Evolutionary conservation across 2,888 invertebrate species (phyloP), one percentile per base, ranked within the genome.

Genomic region (Hoplodrina ambigua): DNA sequence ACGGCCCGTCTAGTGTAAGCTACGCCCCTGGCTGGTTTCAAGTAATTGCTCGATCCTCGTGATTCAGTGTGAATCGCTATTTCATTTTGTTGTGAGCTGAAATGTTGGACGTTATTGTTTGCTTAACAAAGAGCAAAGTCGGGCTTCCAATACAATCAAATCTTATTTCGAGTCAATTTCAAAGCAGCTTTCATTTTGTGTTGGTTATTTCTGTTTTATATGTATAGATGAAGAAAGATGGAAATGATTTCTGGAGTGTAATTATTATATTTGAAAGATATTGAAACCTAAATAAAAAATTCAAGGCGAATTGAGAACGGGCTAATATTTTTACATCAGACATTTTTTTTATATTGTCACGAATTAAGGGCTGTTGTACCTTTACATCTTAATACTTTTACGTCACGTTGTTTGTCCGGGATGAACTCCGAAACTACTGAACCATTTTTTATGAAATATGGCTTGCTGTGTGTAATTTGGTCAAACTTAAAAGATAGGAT

Each of bases 141-240:
- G 50, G 59, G 79, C 50, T 79, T 58, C 57, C 25, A 60, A 66
- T 58, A 79, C 57, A 66, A 75, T 75, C 37, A 56, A 63, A 46
- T 72, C 78, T 63, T 53, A 59, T 75, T 41, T 11, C 25, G 30
- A 78, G 13, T 78, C 20, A 52, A 59, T 57, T 64, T 60, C 55
- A 69, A 76, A 60, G 37, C 33, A 37, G 46, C 50, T 56, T 65
- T 57, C 19, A 54, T 4, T 15, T 44, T 19, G 25, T n/a, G 7
- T 33, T 52, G 41, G 59, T 50, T 50, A 25, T 60, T 60, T 71
- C 50, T 19, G 65, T 71, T 56, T 70, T 58, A n/a, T 58, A n/a
- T 58, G 19, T 66, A 11, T 11, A 13, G n/a, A 49, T 11, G 11
- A 44, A 17, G 15, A n/a, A 7, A 50, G 10, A 50, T 46, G 10